Conservation (phyloP, 2,888 invertebrate species). For the Caenorhabditis doughertyi region DNA sequence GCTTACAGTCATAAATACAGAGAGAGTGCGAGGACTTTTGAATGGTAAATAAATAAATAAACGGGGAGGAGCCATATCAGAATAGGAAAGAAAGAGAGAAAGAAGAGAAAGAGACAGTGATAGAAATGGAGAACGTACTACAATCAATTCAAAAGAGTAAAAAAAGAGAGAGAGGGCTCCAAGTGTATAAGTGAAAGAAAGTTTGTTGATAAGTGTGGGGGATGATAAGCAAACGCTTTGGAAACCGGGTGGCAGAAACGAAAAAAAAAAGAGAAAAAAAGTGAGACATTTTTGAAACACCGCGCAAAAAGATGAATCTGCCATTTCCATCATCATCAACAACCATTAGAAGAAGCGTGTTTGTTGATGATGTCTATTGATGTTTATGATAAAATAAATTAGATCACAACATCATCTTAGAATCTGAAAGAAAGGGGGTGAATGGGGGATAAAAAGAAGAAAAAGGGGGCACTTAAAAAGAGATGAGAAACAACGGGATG, state of each 20-base stretch:
- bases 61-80: slow-evolving; percentile 22
- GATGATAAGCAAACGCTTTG: slow-evolving; percentile 48
- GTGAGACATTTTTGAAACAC: slow-evolving; percentile 46
- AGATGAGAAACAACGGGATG: slow-evolving; percentile 33
- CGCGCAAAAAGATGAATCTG: slow-evolving; percentile 24
- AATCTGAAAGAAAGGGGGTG: slow-evolving; percentile 16
- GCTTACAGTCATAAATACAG: slow-evolving; percentile 52
- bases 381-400: slow-evolving; percentile 57
- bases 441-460: slow-evolving; percentile 13
- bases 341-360: slow-evolving; percentile 51
- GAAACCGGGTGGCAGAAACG: slow-evolving; percentile 53
- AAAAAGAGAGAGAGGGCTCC: background rate
- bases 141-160: slow-evolving; percentile 31
- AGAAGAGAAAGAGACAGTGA: slow-evolving; percentile 5
- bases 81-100: slow-evolving; percentile 1
- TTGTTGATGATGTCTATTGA: slow-evolving; percentile 42
- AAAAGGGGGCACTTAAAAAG: slow-evolving; percentile 43
- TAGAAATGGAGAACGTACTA: slow-evolving; percentile 19
- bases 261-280: background rate
- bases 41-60: slow-evolving; percentile 36
- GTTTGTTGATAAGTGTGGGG: slow-evolving; percentile 34
- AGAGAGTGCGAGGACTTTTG: slow-evolving; percentile 21
- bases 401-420: slow-evolving; percentile 39
- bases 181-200: slow-evolving; percentile 9
- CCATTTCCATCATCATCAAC: slow-evolving; percentile 45